Percentiles rank a stretch among this genome's conserved stretches.
Conservation (phyloP, 2,888 invertebrate genomes). For the Therioaphis trifolii region DNA sequence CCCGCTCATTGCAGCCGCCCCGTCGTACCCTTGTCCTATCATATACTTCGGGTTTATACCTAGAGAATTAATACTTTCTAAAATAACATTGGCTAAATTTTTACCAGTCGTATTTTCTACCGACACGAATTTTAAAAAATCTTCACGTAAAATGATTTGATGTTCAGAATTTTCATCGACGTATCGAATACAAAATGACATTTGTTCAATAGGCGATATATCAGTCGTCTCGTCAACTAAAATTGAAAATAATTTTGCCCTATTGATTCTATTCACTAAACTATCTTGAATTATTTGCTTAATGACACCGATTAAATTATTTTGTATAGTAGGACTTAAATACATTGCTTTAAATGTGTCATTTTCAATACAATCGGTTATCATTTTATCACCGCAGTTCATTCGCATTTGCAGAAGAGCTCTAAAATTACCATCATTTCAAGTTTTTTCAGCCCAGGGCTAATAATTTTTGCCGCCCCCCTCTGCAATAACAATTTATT, state of each 20-base stretch:
- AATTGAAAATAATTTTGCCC: too few relatives aligned
- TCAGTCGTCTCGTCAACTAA: not conserved
- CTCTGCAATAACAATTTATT: too few relatives aligned
- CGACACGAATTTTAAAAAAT: conserved; percentile 10
- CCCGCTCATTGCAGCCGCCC: conserved; percentile 7
- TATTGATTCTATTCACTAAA: conserved; percentile 28
- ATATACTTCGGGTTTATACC: conserved; percentile 16
- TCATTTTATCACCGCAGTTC: conserved; percentile 30
- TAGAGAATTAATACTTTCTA: conserved; percentile 3
- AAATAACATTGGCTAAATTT: conserved; percentile 19
- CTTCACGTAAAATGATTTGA: conserved; percentile 2
- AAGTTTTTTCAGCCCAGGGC: too few relatives aligned
- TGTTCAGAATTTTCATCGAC: conserved; percentile 30
- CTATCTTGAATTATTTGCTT: conserved; percentile 21
- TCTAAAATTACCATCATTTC: too few relatives aligned
- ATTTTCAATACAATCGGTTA: conserved; percentile 32
- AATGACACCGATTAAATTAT: not conserved
- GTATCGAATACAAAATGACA: conserved; percentile 18
- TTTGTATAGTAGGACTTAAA: conserved; percentile 37
- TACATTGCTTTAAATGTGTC: too few relatives aligned
- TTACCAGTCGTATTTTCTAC: too few relatives aligned
- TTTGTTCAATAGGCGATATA: too few relatives aligned
- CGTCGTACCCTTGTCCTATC: conserved; percentile 24
- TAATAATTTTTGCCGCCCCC: too few relatives aligned
- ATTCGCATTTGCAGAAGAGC: too few relatives aligned